Conservation (phyloP, 2,888 invertebrate species). For the Zygaena filipendulae region DNA sequence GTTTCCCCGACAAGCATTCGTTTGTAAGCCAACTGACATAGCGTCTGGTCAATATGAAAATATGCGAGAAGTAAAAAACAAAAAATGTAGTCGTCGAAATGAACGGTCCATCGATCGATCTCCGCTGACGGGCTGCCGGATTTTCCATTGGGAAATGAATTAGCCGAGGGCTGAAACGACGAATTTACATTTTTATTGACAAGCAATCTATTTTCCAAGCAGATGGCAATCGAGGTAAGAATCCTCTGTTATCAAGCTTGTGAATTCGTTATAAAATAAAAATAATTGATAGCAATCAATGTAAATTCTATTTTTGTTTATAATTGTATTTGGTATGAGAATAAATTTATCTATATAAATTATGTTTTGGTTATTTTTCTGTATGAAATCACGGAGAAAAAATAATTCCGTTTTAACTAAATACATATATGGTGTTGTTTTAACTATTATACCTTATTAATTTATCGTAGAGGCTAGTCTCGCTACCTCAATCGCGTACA, state of each 20-base stretch:
- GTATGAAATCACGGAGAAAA: no score
- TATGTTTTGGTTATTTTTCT: no score
- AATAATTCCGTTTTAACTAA: no score
- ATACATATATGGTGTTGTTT: no score
- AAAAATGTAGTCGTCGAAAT: constrained; percentile 45
- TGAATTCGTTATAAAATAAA: background rate
- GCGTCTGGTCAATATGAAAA: constrained; percentile 54
- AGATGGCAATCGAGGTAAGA: constrained; percentile 47
- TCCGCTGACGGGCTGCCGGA: constrained; percentile 59
- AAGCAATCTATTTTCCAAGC: constrained; percentile 61
- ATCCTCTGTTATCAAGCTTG: constrained; percentile 34
- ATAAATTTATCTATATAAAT: no score
- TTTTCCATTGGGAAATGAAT: constrained; percentile 67
- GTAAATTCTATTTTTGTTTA: no score
- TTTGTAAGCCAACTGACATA: constrained; percentile 38
- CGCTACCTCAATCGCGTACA: no score
- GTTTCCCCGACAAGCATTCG: no score
- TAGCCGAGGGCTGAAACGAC: constrained; percentile 58
- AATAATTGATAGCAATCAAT: constrained; percentile 8
- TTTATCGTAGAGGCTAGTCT: no score
- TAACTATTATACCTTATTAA: no score
- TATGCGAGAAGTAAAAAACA: constrained; percentile 32
- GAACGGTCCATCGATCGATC: constrained; percentile 64
- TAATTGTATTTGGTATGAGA: no score
- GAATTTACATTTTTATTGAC: constrained; percentile 69